Conservation (phyloP, 2,797 vertebrate genomes). For the Xyrichtys novacula region DNA sequence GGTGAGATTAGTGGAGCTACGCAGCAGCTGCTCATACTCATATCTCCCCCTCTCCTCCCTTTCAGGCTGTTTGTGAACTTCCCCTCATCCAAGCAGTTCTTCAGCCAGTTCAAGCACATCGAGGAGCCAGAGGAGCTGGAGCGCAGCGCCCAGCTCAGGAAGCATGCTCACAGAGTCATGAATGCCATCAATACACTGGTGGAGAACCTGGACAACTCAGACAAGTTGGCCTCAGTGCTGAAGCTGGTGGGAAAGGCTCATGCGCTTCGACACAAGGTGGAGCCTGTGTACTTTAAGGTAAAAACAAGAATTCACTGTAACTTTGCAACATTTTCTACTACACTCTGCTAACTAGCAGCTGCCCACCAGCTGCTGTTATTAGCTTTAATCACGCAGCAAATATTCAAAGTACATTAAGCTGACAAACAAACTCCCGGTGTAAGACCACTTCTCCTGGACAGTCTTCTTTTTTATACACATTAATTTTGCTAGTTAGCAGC, state of each 20-base stretch:
- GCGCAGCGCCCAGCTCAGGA: conserved; percentile 89
- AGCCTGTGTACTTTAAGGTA: conserved; percentile 96
- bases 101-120: conserved; percentile 94
- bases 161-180: conserved; percentile 92
- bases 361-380: too few species aligned
- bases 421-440: too few species aligned
- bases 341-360: too few species aligned
- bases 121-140: conserved; percentile 91
- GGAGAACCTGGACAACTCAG: conserved; percentile 90
- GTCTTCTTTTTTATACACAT: too few species aligned
- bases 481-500: background rate
- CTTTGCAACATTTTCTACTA: too few species aligned
- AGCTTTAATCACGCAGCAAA: too few species aligned
- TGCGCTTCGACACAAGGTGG: conserved; percentile 94
- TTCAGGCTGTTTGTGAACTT: conserved; percentile 94
- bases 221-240: conserved; percentile 90
- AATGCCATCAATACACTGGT: conserved; percentile 92
- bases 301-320: too few species aligned
- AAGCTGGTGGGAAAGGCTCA: conserved; percentile 90
- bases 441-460: too few species aligned
- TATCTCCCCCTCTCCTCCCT: conserved; percentile 27
- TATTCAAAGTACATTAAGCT: too few species aligned
- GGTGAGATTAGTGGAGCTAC: conserved; percentile 40
- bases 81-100: conserved; percentile 94
- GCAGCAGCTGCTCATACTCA: conserved; percentile 34